Conservation (phyloP, 2,797 vertebrate genomes). For the Siniperca obscura region DNA sequence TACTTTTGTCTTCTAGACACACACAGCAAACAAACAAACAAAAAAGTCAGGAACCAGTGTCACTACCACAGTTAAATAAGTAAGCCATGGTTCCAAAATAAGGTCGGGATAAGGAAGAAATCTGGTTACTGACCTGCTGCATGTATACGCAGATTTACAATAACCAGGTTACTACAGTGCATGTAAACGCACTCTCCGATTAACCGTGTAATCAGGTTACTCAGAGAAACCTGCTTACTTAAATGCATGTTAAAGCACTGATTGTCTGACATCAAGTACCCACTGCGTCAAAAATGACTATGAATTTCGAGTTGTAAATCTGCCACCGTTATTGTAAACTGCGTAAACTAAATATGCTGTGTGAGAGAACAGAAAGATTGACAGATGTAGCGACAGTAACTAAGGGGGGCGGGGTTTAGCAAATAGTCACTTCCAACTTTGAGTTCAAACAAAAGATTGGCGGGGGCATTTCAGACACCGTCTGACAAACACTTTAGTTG, state of each 20-base stretch:
- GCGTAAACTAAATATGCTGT: not conserved
- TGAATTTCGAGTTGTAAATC: not conserved
- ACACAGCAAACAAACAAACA: not conserved
- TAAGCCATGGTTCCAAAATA: not conserved
- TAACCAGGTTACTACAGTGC: not conserved
- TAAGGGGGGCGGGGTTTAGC: not conserved
- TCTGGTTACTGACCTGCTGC: not conserved
- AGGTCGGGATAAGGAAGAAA: not conserved
- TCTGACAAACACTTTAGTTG: slow-evolving; percentile 1
- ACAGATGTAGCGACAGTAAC: not conserved
- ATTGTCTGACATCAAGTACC: not conserved
- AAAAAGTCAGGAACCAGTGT: not conserved
- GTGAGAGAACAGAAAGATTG: not conserved
- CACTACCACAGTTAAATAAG: not conserved
- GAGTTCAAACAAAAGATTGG: not conserved
- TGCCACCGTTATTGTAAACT: not conserved
- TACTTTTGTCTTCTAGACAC: not conserved
- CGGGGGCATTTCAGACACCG: not conserved
- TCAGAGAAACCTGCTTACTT: not conserved
- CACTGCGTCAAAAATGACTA: not conserved
- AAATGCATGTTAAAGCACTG: not conserved
- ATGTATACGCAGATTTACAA: not conserved
- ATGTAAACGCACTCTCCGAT: not conserved
- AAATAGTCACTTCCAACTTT: not conserved
- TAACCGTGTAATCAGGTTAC: not conserved